Evolutionary conservation across 1,140 invertebrate genomes (phyloP).

Genomic region (Adelges cooleyi): DNA sequence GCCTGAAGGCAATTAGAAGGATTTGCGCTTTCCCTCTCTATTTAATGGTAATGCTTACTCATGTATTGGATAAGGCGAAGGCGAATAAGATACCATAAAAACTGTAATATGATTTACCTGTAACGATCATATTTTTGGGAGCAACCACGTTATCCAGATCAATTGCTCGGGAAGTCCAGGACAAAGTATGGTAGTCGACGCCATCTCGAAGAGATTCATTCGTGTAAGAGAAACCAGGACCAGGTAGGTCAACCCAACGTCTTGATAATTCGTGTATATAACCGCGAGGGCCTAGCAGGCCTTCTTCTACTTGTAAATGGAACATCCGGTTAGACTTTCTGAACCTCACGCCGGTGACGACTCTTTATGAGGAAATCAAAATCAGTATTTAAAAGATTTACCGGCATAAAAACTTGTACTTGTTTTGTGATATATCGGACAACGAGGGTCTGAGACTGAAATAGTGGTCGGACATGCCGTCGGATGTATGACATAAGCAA

Average conservation of each 20-base stretch:
- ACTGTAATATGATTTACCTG: constrained; percentile 39
- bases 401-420: no score
- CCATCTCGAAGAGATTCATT: constrained; percentile 44
- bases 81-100: not conserved
- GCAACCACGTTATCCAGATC: constrained; percentile 67
- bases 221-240: constrained; percentile 43
- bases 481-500: constrained; percentile 65
- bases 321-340: constrained; percentile 61
- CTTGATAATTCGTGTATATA: constrained; percentile 47
- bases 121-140: constrained; percentile 49
- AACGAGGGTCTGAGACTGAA: constrained; percentile 57
- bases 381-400: no score
- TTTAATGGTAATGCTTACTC: no score
- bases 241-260: constrained; percentile 54
- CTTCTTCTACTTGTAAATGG: constrained; percentile 71
- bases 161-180: constrained; percentile 59
- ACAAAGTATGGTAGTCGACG: constrained; percentile 52
- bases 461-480: constrained; percentile 57
- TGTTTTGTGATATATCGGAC: constrained; percentile 55
- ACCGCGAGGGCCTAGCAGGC: constrained; percentile 50
- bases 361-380: no score
- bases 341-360: constrained; percentile 65
- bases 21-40: no score
- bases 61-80: no score
- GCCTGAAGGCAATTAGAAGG: no score